A percentile compares a stretch with the other conserved stretches of the same genome.
These are phyloP conservation scores for Hydraecia micacea DNA, from an alignment of 2,888 invertebrate species.

Conservation along the genomic window DNA sequence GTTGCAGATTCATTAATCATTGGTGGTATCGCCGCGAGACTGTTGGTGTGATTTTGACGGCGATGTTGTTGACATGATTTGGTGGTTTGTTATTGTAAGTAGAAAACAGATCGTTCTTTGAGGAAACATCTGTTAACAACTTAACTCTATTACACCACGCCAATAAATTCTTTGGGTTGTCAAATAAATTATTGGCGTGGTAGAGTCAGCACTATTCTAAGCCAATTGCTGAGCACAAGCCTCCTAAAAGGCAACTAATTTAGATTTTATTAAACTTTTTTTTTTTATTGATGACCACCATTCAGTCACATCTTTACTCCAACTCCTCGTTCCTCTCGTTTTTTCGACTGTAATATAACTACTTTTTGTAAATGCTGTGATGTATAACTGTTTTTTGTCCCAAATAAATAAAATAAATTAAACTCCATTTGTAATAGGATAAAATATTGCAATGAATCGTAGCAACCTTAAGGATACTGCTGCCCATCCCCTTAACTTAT, in stretches of 20 bases:
- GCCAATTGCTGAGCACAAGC: neutral
- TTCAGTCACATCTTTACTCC: too few species aligned
- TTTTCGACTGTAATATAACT: too few species aligned
- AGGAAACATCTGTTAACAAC: neutral
- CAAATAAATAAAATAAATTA: too few species aligned
- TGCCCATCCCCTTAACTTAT: neutral
- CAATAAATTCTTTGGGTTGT: neutral
- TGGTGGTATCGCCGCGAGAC: slow-evolving; percentile 35
- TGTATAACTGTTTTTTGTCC: too few species aligned
- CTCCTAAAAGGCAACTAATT: neutral
- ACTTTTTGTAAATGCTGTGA: too few species aligned
- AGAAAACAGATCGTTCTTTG: slow-evolving; percentile 4
- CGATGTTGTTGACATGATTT: slow-evolving; percentile 40
- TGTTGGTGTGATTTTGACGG: slow-evolving; percentile 51
- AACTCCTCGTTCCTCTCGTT: too few species aligned
- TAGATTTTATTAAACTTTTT: neutral
- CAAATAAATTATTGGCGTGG: neutral
- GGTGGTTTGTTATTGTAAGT: slow-evolving; percentile 10
- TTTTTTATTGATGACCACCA: too few species aligned
- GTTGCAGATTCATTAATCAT: slow-evolving; percentile 64
- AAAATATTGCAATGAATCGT: neutral
- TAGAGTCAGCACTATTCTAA: neutral
- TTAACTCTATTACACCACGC: neutral
- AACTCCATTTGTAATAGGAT: too few species aligned
- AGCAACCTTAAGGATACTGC: too few species aligned